Base-by-base conservation (phyloP, 1,140 invertebrate species). In the Drosophila burlai region DNA sequence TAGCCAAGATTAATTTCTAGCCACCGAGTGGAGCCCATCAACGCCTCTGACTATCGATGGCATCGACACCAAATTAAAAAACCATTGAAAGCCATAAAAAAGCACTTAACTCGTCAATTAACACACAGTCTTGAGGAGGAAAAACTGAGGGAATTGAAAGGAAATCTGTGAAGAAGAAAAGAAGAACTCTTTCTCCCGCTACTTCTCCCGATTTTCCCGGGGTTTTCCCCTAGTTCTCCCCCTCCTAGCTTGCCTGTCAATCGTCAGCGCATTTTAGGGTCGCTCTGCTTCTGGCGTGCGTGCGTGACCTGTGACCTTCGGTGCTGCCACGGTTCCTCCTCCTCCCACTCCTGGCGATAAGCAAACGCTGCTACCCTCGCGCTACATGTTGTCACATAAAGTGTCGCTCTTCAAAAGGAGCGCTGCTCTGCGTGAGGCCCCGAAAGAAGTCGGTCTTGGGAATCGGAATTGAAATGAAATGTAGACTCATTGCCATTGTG, bases 101-200 rank as follows among this genome's bases (percentile, higher is more conserved):
- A 91, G 83, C 87, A 91, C 87, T 91, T 83, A 91, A 91, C 87
- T 91, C 74, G 89, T 91, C 87, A 91, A 91, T 91, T 91, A 91
- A 91, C 87, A 72, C 80, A 62, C 40, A 54, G 52, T 49, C 63
- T 66, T 47, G 18, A 29, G 63, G 63, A 64, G 26, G 52, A 60
- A 43, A 55, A 46, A 21, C 47, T 49, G 45, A 43, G 57, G 38
- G 42, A 49, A 80, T 26, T 2, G 4, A 74, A 63, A 15, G 52
- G 46, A 64, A 42, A 59, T 49, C 52, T 61, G 52, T 36, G 47
- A 40, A 46, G 34, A 36, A 36, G 1, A 36, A 36, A 21, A 15
- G n/a, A 54, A 49, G 2, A 50, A 29, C 16, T 50, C 16, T 50
- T 82, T 83, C 74, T 79, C 58, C 46, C 18, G 29, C 13, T 55